Evolutionary conservation across 2,888 invertebrate genomes (phyloP), one percentile per base, ranked within the genome.

Genomic region (Griposia aprilina): DNA sequence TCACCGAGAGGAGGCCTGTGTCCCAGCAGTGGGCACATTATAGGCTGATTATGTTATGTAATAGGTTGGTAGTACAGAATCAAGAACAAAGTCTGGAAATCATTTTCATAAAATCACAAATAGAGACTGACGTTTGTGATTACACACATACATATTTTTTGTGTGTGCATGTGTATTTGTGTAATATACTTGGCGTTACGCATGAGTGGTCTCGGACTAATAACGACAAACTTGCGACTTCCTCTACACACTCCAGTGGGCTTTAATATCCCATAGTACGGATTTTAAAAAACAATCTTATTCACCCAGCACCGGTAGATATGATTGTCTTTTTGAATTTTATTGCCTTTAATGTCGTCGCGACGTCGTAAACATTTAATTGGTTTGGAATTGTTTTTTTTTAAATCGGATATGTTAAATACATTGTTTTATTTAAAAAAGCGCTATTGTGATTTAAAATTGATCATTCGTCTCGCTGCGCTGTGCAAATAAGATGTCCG

Each of bases 201-300:
- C 93, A 90, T 92, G 93, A 92, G 89, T 89, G 92, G 78, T 57
- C 90, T 83, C 88, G 86, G 85, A 86, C 89, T 91, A 92, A 93
- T 92, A 92, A 91, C 89, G 90, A 91, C 90, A 90, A 90, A 92
- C 91, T 93, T 93, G 92, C 91, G 93, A 93, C 94, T 93, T 93
- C 94, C 94, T 92, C 88, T 90, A 84, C 86, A 91, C 92, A 92
- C 90, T 92, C 85, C 90, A 92, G 85, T 92, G 91, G 78, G 76
- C 87, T 89, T 88, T 86, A 82, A 84, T 85, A 85, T 89, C 80
- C 83, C 75, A 89, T 86, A 85, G 80, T 78, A 82, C 80, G 73
- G 85, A 86, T 82, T 88, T 86, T 89, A 83, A 79, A 76, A 84
- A 87, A 89, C 72, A 81, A 85, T 85, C 81, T 89, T 82, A 75